These are phyloP conservation scores for Narcine bancroftii DNA, from an alignment of 2,113 vertebrate genomes.

Conservation along the genomic window DNA sequence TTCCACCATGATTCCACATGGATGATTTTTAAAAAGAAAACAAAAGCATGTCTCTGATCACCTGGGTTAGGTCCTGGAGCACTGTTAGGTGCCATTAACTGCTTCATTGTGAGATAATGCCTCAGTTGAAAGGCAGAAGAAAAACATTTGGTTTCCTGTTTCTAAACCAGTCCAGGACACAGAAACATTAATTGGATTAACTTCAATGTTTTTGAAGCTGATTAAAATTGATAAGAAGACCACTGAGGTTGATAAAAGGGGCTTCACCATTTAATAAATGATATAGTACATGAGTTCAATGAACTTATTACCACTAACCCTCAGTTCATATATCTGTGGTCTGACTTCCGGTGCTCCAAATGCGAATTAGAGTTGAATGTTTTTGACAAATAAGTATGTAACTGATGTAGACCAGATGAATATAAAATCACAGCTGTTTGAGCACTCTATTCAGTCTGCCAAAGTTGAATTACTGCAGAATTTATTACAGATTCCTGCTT, in stretches of 20 bases:
- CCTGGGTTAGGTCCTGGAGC: background rate
- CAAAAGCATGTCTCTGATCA: background rate
- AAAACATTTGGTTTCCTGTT: background rate
- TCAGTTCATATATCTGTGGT: background rate
- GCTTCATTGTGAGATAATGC: background rate
- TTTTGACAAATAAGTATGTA: slow-evolving; percentile 4
- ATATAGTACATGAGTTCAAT: background rate
- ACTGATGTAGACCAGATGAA: background rate
- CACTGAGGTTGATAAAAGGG: background rate
- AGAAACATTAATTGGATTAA: background rate
- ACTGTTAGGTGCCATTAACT: background rate
- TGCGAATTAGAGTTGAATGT: background rate
- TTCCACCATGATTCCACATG: background rate
- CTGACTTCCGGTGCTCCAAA: background rate
- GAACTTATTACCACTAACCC: background rate
- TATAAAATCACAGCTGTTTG: background rate
- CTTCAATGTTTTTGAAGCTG: background rate
- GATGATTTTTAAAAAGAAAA: background rate
- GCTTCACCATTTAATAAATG: background rate
- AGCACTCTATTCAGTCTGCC: background rate
- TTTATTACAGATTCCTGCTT: background rate
- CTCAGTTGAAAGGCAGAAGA: background rate
- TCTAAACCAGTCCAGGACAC: background rate
- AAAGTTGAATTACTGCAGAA: background rate
- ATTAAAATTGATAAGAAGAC: background rate